These are phyloP conservation scores for Lagodon rhomboides DNA, from an alignment of 2,797 vertebrate species.

Conservation along the genomic window DNA sequence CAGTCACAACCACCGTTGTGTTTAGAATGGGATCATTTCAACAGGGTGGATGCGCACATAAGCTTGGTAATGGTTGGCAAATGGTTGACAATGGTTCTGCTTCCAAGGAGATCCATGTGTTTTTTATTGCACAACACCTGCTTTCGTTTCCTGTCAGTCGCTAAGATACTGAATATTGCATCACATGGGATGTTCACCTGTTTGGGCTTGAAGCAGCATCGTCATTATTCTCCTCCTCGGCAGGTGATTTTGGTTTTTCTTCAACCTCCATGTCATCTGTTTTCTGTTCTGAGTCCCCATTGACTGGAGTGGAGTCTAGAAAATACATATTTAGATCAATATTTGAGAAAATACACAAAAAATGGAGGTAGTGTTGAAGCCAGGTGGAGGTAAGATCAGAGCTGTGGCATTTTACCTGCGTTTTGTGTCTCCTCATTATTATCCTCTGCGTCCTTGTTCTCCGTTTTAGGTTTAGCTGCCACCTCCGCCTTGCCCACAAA, in stretches of 20 bases:
- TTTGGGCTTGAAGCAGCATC: conserved; percentile 77
- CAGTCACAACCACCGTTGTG: not conserved
- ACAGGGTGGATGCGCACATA: not conserved
- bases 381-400: not conserved
- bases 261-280: conserved; percentile 79
- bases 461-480: conserved; percentile 84
- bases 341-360: not conserved
- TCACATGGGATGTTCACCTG: conserved; percentile 72
- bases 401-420: conserved; percentile 66
- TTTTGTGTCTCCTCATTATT: conserved; percentile 71
- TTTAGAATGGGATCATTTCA: not conserved
- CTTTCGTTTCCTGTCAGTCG: not conserved
- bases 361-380: not conserved
- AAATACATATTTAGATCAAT: not conserved
- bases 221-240: conserved; percentile 75
- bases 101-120: not conserved
- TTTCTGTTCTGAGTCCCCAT: conserved; percentile 90
- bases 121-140: not conserved
- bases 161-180: not conserved
- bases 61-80: not conserved
- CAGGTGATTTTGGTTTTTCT: conserved; percentile 76
- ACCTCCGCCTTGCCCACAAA: conserved; percentile 92
- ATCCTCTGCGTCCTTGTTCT: conserved; percentile 80
- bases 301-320: conserved; percentile 90
- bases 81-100: not conserved